Percentiles rank a stretch among this genome's conserved stretches.
Conservation (phyloP, 2,797 vertebrate species). For the Remorina albescens region DNA sequence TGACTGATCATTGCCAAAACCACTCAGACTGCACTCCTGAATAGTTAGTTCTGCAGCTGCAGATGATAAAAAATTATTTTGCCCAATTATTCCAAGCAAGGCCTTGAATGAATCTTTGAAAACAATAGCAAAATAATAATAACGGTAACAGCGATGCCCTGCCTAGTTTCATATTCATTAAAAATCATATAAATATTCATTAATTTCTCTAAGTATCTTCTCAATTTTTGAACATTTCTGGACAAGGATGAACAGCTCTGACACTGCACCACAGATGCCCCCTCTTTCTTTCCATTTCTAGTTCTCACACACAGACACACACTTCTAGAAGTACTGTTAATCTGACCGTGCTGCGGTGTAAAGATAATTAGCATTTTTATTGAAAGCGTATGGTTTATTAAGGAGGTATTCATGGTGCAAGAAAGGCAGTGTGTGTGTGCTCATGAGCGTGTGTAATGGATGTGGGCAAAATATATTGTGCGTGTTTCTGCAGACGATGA, state of each 20-base stretch:
- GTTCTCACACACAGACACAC: slow-evolving; percentile 22
- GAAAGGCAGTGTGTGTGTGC: slow-evolving; percentile 33
- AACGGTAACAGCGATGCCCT: slow-evolving; percentile 16
- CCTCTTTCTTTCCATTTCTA: slow-evolving; percentile 23
- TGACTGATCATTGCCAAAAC: slow-evolving; percentile 65
- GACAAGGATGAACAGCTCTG: slow-evolving; percentile 39
- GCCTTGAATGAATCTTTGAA: slow-evolving; percentile 50
- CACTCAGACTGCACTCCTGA: slow-evolving; percentile 42
- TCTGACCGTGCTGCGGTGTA: slow-evolving; percentile 63
- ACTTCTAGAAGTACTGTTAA: slow-evolving; percentile 52
- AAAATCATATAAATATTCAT: slow-evolving; percentile 59
- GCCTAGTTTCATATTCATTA: slow-evolving; percentile 54
- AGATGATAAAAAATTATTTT: not conserved
- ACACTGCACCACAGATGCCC: slow-evolving; percentile 22
- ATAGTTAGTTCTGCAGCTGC: slow-evolving; percentile 40
- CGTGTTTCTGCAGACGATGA: slow-evolving; percentile 46
- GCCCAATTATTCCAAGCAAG: slow-evolving; percentile 41
- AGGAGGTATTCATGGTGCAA: slow-evolving; percentile 65
- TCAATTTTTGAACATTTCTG: slow-evolving; percentile 19
- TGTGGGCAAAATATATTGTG: slow-evolving; percentile 6
- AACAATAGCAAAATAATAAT: slow-evolving; percentile 49
- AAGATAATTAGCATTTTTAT: slow-evolving; percentile 84
- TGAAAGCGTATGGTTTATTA: slow-evolving; percentile 82
- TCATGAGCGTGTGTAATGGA: slow-evolving; percentile 27
- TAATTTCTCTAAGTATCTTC: slow-evolving; percentile 40